phyloP scores from a whole-genome alignment of 2,113 vertebrate species.

The Jacana jacana region DNA sequence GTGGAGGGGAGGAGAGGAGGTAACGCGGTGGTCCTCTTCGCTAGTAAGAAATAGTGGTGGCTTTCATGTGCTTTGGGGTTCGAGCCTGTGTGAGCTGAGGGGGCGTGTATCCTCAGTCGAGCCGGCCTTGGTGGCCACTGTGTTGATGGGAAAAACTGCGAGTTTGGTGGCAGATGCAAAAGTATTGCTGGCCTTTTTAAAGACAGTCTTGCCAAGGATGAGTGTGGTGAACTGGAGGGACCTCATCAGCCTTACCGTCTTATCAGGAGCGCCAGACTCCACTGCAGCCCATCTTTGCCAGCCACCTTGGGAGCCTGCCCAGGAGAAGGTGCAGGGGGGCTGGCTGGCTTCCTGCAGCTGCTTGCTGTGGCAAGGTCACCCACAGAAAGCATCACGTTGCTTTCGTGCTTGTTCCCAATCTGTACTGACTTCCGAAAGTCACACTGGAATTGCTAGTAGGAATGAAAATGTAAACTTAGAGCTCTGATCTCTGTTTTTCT shows the following conservation, averaged over 20 bases:
- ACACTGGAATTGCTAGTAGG: background rate
- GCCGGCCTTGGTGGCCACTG: rapidly evolving
- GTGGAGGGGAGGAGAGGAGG: too few species aligned
- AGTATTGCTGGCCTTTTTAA: background rate
- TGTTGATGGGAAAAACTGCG: rapidly evolving
- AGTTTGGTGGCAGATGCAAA: background rate
- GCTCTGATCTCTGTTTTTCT: background rate
- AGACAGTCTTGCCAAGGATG: rapidly evolving
- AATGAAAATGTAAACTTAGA: background rate
- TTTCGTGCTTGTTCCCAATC: background rate
- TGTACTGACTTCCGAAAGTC: background rate
- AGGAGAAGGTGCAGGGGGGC: background rate
- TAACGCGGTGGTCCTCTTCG: rapidly evolving
- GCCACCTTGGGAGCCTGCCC: background rate
- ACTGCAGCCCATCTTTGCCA: rapidly evolving
- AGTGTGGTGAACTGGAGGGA: too few species aligned
- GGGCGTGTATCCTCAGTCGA: rapidly evolving
- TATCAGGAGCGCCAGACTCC: background rate
- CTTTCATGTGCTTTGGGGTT: background rate
- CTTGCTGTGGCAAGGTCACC: rapidly evolving
- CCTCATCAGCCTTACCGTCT: rapidly evolving
- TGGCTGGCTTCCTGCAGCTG: background rate
- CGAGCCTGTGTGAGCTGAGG: rapidly evolving
- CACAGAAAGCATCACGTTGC: rapidly evolving
- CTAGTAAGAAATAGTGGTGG: rapidly evolving